phyloP scores from a whole-genome alignment of 2,113 vertebrate genomes.

The Cercopithecus mona region DNA sequence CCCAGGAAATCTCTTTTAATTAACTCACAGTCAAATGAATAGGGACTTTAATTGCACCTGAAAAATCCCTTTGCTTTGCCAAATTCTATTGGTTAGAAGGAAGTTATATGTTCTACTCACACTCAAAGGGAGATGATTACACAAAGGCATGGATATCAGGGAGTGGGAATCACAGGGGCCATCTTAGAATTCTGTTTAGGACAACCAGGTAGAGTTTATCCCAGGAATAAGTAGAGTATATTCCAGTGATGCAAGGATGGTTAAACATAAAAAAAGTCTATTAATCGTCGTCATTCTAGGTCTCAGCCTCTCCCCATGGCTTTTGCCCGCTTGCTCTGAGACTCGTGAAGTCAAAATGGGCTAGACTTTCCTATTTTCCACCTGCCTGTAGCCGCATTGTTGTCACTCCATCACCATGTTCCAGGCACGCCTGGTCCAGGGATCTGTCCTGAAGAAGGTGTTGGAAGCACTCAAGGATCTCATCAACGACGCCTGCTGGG shows the following conservation, averaged over 20 bases:
- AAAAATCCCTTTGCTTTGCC: too few species aligned
- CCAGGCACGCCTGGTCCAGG: conserved; percentile 96
- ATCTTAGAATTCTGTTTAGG: too few species aligned
- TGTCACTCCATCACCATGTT: conserved; percentile 87
- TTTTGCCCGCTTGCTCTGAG: conserved; percentile 50
- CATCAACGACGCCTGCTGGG: conserved; percentile 99
- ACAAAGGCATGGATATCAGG: too few species aligned
- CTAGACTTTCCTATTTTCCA: background rate
- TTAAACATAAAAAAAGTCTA: background rate
- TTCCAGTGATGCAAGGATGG: background rate
- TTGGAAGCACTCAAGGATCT: conserved; percentile 97
- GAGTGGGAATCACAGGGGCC: too few species aligned
- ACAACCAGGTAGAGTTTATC: too few species aligned
- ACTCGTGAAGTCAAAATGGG: conserved; percentile 11
- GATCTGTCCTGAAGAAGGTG: conserved; percentile 97
- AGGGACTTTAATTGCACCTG: too few species aligned
- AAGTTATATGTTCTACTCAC: too few species aligned
- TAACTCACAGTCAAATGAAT: too few species aligned
- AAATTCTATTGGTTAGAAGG: too few species aligned
- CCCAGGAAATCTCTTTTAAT: too few species aligned
- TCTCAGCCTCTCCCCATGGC: rapidly evolving
- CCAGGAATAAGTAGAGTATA: background rate
- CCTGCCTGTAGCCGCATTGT: background rate
- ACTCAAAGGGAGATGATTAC: too few species aligned
- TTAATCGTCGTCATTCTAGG: rapidly evolving